These are phyloP conservation scores for Papilio gigon DNA, from an alignment of 2,888 invertebrate species.

Conservation along the genomic window DNA sequence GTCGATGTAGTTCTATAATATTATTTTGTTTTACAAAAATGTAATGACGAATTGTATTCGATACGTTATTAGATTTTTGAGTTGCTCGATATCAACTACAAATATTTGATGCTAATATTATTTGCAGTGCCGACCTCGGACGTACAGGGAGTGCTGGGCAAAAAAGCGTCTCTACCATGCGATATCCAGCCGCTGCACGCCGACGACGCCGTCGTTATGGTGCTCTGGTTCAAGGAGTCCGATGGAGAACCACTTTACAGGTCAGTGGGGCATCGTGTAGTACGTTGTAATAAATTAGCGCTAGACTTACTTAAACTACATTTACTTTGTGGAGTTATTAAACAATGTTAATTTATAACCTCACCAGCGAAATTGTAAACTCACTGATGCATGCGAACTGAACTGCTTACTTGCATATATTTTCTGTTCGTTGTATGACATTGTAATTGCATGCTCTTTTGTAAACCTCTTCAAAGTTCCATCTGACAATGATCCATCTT, in stretches of 20 bases:
- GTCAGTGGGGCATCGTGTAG: conserved; percentile 71
- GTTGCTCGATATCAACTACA: neutral
- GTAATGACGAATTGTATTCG: too few relatives aligned
- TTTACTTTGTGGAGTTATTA: too few relatives aligned
- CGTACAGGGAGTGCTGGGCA: conserved; percentile 91
- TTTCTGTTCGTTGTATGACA: too few relatives aligned
- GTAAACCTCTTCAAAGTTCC: too few relatives aligned
- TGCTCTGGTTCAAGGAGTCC: conserved; percentile 93
- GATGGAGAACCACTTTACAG: conserved; percentile 93
- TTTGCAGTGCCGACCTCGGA: conserved; percentile 89
- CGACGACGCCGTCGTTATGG: conserved; percentile 93
- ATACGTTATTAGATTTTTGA: neutral
- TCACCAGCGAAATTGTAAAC: too few relatives aligned
- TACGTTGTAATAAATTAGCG: neutral
- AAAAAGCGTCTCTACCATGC: conserved; percentile 92
- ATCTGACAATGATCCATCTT: too few relatives aligned
- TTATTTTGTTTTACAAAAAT: too few relatives aligned
- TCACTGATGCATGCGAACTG: too few relatives aligned
- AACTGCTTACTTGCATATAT: too few relatives aligned
- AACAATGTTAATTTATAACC: too few relatives aligned
- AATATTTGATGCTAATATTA: conserved; percentile 40
- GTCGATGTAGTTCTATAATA: too few relatives aligned
- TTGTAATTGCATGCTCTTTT: too few relatives aligned
- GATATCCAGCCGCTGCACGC: conserved; percentile 90
- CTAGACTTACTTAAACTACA: neutral